These are phyloP conservation scores for Dynastes maya DNA, from an alignment of 2,888 invertebrate species.

Conservation along the genomic window DNA sequence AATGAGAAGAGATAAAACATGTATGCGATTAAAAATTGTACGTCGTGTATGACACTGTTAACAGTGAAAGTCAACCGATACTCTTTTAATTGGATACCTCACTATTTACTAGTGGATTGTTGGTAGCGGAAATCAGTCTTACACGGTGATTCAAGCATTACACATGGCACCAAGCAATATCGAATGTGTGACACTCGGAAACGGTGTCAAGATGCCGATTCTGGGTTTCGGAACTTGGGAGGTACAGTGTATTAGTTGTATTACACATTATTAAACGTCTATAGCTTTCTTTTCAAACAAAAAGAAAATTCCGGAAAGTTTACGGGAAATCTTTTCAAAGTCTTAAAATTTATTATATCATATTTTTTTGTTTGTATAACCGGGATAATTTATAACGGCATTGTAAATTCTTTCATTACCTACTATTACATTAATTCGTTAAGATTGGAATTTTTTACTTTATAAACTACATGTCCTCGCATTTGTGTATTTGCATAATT, in stretches of 20 bases:
- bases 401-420: too few species aligned
- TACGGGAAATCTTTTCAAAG: too few species aligned
- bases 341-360: too few species aligned
- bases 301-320: too few species aligned
- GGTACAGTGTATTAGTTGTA: constrained; percentile 71
- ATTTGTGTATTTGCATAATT: too few species aligned
- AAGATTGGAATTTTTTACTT: too few species aligned
- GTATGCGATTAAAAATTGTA: background rate
- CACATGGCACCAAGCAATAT: constrained; percentile 15
- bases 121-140: constrained; percentile 9
- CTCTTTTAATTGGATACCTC: background rate
- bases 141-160: constrained; percentile 4
- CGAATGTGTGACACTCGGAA: constrained; percentile 53
- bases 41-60: background rate
- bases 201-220: constrained; percentile 79
- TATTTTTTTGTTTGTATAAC: too few species aligned
- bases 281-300: too few species aligned
- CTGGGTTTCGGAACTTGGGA: constrained; percentile 88
- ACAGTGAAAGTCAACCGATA: constrained; percentile 35
- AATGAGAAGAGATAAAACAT: background rate
- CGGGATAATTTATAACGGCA: too few species aligned
- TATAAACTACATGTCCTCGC: too few species aligned
- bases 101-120: constrained; percentile 22
- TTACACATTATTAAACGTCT: too few species aligned
- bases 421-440: too few species aligned